phyloP scores from a whole-genome alignment of 2,797 vertebrate genomes.

The Prunella strophiata region DNA sequence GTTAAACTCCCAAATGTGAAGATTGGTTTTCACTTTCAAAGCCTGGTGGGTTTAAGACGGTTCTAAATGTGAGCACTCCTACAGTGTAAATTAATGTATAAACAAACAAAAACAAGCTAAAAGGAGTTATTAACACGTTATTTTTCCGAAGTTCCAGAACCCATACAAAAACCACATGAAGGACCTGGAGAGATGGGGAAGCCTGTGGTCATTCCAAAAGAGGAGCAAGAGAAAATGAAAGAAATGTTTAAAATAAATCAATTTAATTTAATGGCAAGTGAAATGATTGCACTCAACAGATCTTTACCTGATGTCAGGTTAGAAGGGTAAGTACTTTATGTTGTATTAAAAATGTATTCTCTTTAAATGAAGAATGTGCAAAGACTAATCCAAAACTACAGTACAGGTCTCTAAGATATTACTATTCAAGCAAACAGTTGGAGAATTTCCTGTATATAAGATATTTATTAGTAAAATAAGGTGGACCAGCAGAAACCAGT shows the following conservation, averaged over 20 bases:
- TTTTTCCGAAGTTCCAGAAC: constrained; percentile 82
- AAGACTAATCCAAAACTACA: neutral
- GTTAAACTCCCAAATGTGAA: neutral
- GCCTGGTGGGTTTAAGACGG: neutral
- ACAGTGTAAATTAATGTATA: neutral
- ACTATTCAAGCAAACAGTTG: neutral
- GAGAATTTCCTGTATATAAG: neutral
- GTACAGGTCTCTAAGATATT: neutral
- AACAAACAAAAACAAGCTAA: neutral
- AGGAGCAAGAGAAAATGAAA: constrained; percentile 98
- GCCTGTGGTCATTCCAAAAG: constrained; percentile 95
- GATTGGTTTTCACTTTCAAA: neutral
- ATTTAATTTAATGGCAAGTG: constrained; percentile 99
- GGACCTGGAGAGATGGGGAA: constrained; percentile 98
- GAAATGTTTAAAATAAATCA: constrained; percentile 99
- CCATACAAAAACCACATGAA: constrained; percentile 87
- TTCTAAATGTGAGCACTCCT: neutral
- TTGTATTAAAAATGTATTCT: constrained; percentile 5
- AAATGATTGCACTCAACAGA: constrained; percentile 98
- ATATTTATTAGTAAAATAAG: neutral
- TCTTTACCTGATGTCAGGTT: constrained; percentile 94
- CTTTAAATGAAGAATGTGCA: neutral
- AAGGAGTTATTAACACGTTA: neutral
- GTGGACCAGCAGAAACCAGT: neutral
- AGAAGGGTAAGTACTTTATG: constrained; percentile 88